Evolutionary conservation across 2,113 vertebrate species (phyloP).

Genomic region (Oryzias celebensis): DNA sequence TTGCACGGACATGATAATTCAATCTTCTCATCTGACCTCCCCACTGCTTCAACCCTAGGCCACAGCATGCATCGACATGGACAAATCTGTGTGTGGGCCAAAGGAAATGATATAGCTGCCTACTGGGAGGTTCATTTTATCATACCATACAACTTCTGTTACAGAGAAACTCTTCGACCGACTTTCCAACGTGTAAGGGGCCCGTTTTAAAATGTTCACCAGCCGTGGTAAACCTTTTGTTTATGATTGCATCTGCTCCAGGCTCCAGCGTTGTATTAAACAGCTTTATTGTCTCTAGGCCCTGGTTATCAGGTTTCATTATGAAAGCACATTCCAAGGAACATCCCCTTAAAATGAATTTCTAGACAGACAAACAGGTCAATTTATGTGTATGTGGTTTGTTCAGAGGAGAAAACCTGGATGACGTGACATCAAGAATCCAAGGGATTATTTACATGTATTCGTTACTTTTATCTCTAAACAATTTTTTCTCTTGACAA

Average conservation of each 20-base stretch:
- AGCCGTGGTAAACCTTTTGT: not conserved
- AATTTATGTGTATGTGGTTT: not conserved
- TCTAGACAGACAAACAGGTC: constrained; percentile 23
- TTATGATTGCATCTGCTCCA: not conserved
- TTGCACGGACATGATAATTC: constrained; percentile 56
- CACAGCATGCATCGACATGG: constrained; percentile 12
- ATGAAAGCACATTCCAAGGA: constrained; percentile 53
- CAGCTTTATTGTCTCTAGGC: constrained; percentile 23
- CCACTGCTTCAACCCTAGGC: constrained; percentile 14
- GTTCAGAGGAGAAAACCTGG: not conserved
- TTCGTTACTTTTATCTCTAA: constrained; percentile 50
- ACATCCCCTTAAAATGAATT: constrained; percentile 60
- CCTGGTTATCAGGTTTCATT: constrained; percentile 38
- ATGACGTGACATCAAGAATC: constrained; percentile 7
- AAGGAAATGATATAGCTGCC: not conserved
- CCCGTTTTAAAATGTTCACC: not conserved
- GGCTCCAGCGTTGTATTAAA: constrained; percentile 22
- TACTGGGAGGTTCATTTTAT: not conserved
- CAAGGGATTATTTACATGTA: constrained; percentile 49
- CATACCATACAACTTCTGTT: not conserved
- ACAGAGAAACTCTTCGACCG: not conserved
- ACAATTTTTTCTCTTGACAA: constrained; percentile 41
- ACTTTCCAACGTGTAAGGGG: not conserved
- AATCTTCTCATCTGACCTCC: constrained; percentile 47
- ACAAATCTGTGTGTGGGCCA: constrained; percentile 27